Conservation (phyloP, 2,797 vertebrate genomes). For the Botia kubotai region DNA sequence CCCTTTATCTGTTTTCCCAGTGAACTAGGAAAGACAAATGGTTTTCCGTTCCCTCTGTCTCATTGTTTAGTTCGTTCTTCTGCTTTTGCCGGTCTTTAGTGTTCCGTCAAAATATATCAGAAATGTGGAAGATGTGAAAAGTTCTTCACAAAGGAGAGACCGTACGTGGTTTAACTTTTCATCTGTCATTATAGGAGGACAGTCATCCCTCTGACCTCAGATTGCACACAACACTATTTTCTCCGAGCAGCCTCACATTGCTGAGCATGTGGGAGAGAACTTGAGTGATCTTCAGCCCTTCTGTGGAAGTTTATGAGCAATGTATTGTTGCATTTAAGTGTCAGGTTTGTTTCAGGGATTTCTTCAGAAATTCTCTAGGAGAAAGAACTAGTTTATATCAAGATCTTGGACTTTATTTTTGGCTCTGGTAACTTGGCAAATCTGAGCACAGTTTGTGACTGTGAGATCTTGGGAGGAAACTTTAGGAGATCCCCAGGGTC, state of each 20-base stretch:
- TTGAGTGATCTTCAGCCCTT: slow-evolving; percentile 42
- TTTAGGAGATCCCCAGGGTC: no score
- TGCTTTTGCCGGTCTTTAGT: no score
- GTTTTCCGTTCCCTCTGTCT: no score
- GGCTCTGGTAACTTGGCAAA: no score
- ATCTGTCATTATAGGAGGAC: slow-evolving; percentile 48
- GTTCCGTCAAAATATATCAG: no score
- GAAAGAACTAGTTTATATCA: neutral
- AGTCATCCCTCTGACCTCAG: slow-evolving; percentile 47
- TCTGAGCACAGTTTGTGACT: neutral
- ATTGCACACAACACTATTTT: slow-evolving; percentile 42
- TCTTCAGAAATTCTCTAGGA: neutral
- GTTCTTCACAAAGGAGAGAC: neutral
- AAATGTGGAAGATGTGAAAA: no score
- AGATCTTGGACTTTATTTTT: neutral
- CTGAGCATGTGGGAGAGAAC: slow-evolving; percentile 42
- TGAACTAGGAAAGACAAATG: no score
- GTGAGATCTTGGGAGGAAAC: no score
- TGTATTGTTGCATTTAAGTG: neutral
- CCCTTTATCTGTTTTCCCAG: no score
- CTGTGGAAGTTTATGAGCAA: slow-evolving; percentile 10
- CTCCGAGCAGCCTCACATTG: slow-evolving; percentile 48
- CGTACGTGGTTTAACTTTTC: neutral
- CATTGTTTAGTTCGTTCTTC: no score
- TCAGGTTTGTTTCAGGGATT: neutral